Conservation (phyloP, 53 echinoderm and acorn worm genomes). For the Zoroaster sp. region DNA sequence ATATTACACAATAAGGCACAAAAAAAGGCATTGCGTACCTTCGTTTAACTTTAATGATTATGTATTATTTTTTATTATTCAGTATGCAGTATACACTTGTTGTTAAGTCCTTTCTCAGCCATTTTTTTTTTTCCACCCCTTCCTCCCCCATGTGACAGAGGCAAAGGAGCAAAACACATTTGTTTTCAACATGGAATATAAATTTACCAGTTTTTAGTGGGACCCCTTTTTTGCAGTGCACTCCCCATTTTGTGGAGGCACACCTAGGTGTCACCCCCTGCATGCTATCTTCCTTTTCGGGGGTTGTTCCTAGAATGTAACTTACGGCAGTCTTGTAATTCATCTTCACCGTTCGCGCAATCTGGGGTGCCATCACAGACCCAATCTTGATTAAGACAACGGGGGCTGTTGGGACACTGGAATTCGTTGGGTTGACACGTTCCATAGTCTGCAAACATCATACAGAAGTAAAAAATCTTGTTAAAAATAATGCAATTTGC, state of each 20-base stretch:
- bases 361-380: not conserved
- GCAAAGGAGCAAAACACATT: not conserved
- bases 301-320: not conserved
- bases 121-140: too few species aligned
- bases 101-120: too few species aligned
- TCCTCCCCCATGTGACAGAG: not conserved
- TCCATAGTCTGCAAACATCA: not conserved
- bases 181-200: not conserved
- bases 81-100: too few species aligned
- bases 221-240: not conserved
- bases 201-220: not conserved
- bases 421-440: not conserved
- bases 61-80: too few species aligned
- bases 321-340: constrained; percentile 26
- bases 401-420: not conserved
- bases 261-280: too few species aligned
- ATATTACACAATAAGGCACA: too few species aligned
- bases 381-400: not conserved
- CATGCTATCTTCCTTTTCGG: too few species aligned
- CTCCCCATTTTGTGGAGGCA: not conserved
- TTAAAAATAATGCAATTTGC: too few species aligned
- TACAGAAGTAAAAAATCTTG: not conserved
- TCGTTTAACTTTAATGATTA: too few species aligned
- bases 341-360: constrained; percentile 8
- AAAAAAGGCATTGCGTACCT: too few species aligned